Base-by-base conservation (phyloP, 2,797 vertebrate species). In the Rhinophrynus dorsalis region DNA sequence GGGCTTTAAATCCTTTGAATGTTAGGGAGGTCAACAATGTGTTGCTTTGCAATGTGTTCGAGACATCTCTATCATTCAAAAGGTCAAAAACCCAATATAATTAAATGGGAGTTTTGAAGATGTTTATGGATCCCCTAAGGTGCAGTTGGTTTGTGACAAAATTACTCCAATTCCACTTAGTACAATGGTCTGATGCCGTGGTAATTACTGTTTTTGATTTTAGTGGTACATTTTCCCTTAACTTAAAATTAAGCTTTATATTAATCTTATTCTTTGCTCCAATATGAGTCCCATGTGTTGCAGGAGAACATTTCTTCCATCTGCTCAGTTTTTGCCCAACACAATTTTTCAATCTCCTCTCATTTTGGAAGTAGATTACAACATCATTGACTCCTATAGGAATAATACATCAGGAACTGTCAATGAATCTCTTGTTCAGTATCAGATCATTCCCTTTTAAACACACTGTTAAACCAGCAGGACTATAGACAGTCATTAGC, bases 351-450 rank as follows among this genome's bases (percentile, higher is more conserved):
- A 45, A 21, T 64, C 15, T 26, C n/a, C 12, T 51, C 12, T 18
- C 10, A 64, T 27, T 64, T 52, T 52, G 11, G 35, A 35, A 64
- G 47, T 40, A n/a, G 48, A 51, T 52, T 30, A 64, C 32, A n/a
- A 54, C 47, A 20, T 51, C 29, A 20, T 20, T 20, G 33, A 29
- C n/a, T 64, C 47, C 47, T 52, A n/a, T 27, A 26, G 47, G 15
- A 26, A 42, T 24, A 29, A 52, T 52, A 64, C 23, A 64, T 64
- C 47, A 35, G 18, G 47, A 13, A 1, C 54, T 21, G 54, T 38
- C 54, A 21, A n/a, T 9, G 32, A 20, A 32, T n/a, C 32, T 56
- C 18, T 33, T 29, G 33, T 55, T 18, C 20, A 55, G 10, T 29
- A 20, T 17, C 27, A 29, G 18, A 1, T 18, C 29, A 9, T 4